phyloP scores from a whole-genome alignment of 2,797 vertebrate species.

The Eleutherodactylus coqui region DNA sequence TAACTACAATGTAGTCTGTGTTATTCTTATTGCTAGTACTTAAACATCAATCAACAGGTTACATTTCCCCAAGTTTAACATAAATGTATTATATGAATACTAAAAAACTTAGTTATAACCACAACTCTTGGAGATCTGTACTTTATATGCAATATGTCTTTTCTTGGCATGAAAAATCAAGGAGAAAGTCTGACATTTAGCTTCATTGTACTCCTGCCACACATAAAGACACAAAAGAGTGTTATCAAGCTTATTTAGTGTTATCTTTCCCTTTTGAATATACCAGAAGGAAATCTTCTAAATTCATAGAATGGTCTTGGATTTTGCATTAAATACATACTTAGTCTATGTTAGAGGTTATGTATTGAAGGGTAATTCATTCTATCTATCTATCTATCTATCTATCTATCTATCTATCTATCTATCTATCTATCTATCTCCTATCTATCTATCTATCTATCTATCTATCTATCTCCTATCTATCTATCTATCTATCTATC shows the following conservation, averaged over 20 bases:
- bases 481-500: too few relatives aligned
- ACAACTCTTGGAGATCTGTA: conserved; percentile 2
- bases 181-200: conserved; percentile 51
- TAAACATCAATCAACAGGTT: conserved; percentile 27
- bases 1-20: not conserved
- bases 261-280: conserved; percentile 48
- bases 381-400: not conserved
- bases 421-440: conserved; percentile 1
- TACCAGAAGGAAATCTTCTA: conserved; percentile 15
- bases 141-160: conserved; percentile 32
- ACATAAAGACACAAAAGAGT: conserved; percentile 43
- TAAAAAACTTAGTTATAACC: conserved; percentile 25
- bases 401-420: not conserved
- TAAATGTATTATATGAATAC: conserved; percentile 39
- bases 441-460: conserved; percentile 2
- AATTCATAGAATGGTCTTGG: conserved; percentile 5
- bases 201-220: conserved; percentile 44
- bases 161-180: conserved; percentile 31
- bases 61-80: conserved; percentile 38
- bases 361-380: not conserved
- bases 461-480: too few relatives aligned
- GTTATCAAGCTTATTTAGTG: conserved; percentile 42
- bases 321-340: conserved; percentile 8
- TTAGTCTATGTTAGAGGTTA: conserved; percentile 21
- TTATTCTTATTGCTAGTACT: conserved; percentile 8